phyloP scores from a whole-genome alignment of 2,797 vertebrate species.

The Sciurus carolinensis region DNA sequence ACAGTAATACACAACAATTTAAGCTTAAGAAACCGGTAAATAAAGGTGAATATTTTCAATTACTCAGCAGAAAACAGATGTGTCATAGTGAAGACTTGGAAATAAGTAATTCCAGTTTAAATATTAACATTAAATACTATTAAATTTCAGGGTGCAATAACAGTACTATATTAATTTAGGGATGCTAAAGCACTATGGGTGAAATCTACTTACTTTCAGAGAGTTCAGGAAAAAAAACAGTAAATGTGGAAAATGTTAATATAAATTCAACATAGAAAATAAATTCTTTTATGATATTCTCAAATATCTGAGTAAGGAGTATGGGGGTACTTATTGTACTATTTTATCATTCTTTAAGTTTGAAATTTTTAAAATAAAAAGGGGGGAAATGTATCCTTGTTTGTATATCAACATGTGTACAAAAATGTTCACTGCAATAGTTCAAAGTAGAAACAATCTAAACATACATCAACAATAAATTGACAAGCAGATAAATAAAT shows the following conservation, averaged over 20 bases:
- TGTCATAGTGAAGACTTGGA: not conserved
- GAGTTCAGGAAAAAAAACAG: slow-evolving; percentile 18
- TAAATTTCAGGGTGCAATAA: slow-evolving; percentile 25
- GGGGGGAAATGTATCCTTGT: not conserved
- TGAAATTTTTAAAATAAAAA: slow-evolving; percentile 61
- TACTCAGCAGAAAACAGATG: not conserved
- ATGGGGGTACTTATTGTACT: not conserved
- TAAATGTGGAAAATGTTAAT: slow-evolving; percentile 39
- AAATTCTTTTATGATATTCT: too few relatives aligned
- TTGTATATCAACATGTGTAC: not conserved
- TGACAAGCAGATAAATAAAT: not conserved
- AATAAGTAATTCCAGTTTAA: slow-evolving; percentile 14
- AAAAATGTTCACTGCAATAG: not conserved
- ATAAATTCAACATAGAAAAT: not conserved
- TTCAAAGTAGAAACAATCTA: slow-evolving; percentile 46
- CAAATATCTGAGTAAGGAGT: not conserved
- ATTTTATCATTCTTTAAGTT: slow-evolving; percentile 45
- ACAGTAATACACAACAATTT: not conserved
- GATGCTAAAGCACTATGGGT: slow-evolving; percentile 14
- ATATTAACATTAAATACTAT: not conserved
- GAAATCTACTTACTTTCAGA: slow-evolving; percentile 45
- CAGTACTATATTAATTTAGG: not conserved
- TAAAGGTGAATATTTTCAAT: slow-evolving; percentile 18
- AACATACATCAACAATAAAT: slow-evolving; percentile 27
- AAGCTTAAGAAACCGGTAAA: slow-evolving; percentile 34